phyloP scores from a whole-genome alignment of 2,888 invertebrate species.

The Cryptocephalus moraei region DNA sequence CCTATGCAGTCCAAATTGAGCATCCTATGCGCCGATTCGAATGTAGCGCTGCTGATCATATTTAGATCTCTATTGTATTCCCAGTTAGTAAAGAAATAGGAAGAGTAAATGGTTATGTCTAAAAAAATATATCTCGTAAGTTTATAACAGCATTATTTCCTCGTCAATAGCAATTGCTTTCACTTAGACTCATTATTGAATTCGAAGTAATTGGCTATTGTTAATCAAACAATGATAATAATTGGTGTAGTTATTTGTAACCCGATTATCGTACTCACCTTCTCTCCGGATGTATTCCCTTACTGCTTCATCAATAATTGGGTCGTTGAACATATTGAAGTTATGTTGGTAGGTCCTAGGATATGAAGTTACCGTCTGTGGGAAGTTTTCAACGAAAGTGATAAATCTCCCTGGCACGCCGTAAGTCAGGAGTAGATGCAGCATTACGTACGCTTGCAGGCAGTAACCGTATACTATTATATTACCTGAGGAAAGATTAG shows the following conservation, averaged over 20 bases:
- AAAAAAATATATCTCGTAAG: too few species aligned
- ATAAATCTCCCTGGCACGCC: slow-evolving; percentile 48
- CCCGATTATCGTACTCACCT: too few species aligned
- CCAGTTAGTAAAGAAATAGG: slow-evolving; percentile 49
- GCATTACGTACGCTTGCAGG: slow-evolving; percentile 54
- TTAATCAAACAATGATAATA: too few species aligned
- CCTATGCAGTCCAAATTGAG: slow-evolving; percentile 43
- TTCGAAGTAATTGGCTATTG: too few species aligned
- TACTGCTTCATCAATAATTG: slow-evolving; percentile 45
- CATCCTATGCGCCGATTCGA: slow-evolving; percentile 41
- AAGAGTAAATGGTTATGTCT: slow-evolving; percentile 28
- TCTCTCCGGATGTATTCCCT: slow-evolving; percentile 31
- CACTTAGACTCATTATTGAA: too few species aligned
- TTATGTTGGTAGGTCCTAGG: too few species aligned
- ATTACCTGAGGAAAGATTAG: slow-evolving; percentile 5
- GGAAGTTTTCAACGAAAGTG: slow-evolving; percentile 48
- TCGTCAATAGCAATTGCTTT: too few species aligned
- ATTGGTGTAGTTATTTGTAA: too few species aligned
- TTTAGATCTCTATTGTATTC: slow-evolving; percentile 26
- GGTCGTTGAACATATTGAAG: slow-evolving; percentile 27
- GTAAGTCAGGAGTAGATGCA: slow-evolving; percentile 50
- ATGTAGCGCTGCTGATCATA: slow-evolving; percentile 32
- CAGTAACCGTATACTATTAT: slow-evolving; percentile 59
- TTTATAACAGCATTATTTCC: too few species aligned
- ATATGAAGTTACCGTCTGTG: slow-evolving; percentile 4